Evolutionary conservation across 2,113 vertebrate species (phyloP).

Genomic region (Deroptyus accipitrinus): DNA sequence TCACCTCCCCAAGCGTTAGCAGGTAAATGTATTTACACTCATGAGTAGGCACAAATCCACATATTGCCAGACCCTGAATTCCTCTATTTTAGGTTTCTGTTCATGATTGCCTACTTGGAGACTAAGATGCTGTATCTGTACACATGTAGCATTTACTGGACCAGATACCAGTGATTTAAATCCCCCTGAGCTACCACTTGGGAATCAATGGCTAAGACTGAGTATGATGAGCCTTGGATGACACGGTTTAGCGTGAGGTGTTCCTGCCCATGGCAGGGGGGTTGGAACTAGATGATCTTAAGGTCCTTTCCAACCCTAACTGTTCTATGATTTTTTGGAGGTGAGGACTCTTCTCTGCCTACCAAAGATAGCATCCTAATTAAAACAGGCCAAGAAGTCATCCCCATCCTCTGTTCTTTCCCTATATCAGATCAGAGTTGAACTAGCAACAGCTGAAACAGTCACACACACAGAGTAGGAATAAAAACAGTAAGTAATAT

Average conservation of each 20-base stretch:
- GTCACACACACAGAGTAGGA: neutral
- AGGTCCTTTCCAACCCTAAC: too few species aligned
- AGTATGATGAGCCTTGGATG: neutral
- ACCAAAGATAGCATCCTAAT: neutral
- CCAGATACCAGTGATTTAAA: too few species aligned
- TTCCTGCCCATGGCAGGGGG: too few species aligned
- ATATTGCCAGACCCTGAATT: neutral
- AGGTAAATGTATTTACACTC: slow-evolving; percentile 22
- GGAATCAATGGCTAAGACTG: neutral
- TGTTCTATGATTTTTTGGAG: neutral
- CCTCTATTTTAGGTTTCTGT: neutral
- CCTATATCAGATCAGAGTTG: neutral
- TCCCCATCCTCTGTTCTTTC: neutral
- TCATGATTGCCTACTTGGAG: neutral
- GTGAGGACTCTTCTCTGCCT: neutral
- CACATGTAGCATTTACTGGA: neutral
- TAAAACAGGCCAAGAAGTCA: fast-evolving
- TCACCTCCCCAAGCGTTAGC: neutral
- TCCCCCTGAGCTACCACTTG: neutral
- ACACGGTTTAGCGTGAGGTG: too few species aligned
- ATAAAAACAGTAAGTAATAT: neutral
- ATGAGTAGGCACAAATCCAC: neutral
- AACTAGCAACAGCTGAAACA: fast-evolving
- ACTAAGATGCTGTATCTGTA: neutral
- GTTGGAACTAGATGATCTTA: too few species aligned